These are phyloP conservation scores for Cryptophagus acutangulus DNA, from an alignment of 2,888 invertebrate genomes.

Conservation along the genomic window DNA sequence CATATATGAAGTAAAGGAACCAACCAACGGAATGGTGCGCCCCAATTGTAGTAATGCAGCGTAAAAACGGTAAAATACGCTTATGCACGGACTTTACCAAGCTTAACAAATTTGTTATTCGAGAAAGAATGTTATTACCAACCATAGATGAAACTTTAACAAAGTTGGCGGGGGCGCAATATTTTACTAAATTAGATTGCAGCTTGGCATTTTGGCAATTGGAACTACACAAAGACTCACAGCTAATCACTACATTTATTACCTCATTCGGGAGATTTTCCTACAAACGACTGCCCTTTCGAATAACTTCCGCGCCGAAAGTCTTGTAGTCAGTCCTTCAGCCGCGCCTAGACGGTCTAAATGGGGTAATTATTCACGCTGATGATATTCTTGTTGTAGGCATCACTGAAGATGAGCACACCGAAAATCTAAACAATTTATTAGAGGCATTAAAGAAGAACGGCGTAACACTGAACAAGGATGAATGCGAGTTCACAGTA, in stretches of 20 bases:
- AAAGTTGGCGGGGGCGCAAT: conserved; percentile 19
- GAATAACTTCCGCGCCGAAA: conserved; percentile 15
- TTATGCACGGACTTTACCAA: conserved; percentile 32
- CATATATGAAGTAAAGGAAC: conserved; percentile 32
- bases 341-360: conserved; percentile 2
- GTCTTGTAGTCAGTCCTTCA: conserved; percentile 8
- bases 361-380: conserved; percentile 10
- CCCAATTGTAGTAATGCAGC: conserved; percentile 36
- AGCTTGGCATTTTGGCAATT: conserved; percentile 31
- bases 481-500: conserved; percentile 31
- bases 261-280: conserved; percentile 16
- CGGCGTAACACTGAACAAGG: conserved; percentile 26
- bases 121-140: conserved; percentile 23
- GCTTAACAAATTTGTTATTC: conserved; percentile 27
- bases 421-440: conserved; percentile 10
- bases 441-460: conserved; percentile 8
- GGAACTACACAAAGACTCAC: conserved; percentile 6
- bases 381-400: conserved; percentile 17
- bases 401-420: conserved; percentile 12
- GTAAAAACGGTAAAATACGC: conserved; percentile 25
- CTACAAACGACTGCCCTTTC: conserved; percentile 14
- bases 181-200: conserved; percentile 27
- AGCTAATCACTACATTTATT: conserved; percentile 13
- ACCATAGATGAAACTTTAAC: conserved; percentile 26
- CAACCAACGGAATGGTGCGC: conserved; percentile 40